These are phyloP conservation scores for Nephrotoma appendiculata DNA, from an alignment of 2,888 invertebrate species.

Conservation along the genomic window DNA sequence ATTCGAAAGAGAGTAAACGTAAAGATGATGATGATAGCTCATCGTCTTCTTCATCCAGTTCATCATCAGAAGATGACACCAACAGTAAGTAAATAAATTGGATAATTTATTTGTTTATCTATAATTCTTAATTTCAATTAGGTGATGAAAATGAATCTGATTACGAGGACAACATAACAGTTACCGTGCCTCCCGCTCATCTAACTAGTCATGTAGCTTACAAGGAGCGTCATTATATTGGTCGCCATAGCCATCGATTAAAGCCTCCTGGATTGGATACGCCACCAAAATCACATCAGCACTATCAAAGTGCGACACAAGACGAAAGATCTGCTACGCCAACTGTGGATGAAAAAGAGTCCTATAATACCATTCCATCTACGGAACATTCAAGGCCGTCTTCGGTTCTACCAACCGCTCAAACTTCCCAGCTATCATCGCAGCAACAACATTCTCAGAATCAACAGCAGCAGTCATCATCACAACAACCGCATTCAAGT, in stretches of 20 bases:
- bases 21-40: not conserved
- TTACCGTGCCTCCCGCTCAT: slow-evolving; percentile 37
- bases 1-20: not conserved
- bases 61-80: not conserved
- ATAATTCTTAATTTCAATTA: not conserved
- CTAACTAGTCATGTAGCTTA: slow-evolving; percentile 16
- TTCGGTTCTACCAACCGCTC: slow-evolving; percentile 10
- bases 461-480: slow-evolving; percentile 18
- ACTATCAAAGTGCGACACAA: slow-evolving; percentile 12
- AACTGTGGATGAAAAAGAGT: slow-evolving; percentile 45
- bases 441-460: slow-evolving; percentile 3
- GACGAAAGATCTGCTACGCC: slow-evolving; percentile 59
- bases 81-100: not conserved
- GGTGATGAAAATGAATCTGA: slow-evolving; percentile 34
- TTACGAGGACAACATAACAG: slow-evolving; percentile 43
- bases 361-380: slow-evolving; percentile 15
- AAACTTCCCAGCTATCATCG: not conserved
- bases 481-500: slow-evolving; percentile 15
- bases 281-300: slow-evolving; percentile 23
- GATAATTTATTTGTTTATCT: not conserved
- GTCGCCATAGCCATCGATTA: slow-evolving; percentile 18
- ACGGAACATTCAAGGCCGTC: slow-evolving; percentile 1
- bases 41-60: not conserved
- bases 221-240: slow-evolving; percentile 16
- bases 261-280: slow-evolving; percentile 36